Evolutionary conservation across 2,797 vertebrate genomes (phyloP).

Genomic region (Xenopus petersii): DNA sequence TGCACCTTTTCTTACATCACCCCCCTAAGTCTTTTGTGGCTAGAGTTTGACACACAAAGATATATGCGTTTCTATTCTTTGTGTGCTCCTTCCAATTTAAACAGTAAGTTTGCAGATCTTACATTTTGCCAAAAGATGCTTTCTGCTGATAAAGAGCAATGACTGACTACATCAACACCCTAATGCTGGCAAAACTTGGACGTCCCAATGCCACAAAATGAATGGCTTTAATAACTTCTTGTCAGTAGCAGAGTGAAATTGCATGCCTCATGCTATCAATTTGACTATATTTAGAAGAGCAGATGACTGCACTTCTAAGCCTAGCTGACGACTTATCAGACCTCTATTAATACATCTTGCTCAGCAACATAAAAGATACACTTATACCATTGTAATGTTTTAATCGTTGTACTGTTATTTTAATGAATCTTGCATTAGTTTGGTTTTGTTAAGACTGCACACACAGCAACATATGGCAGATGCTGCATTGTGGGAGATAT

Average conservation of each 20-base stretch:
- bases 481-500: conserved; percentile 7
- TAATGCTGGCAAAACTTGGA: background rate
- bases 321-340: conserved; percentile 8
- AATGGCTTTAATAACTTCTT: background rate
- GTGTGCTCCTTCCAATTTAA: no score
- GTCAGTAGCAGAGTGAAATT: background rate
- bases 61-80: no score
- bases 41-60: no score
- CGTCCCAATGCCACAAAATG: background rate
- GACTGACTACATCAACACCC: background rate
- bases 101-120: no score
- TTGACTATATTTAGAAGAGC: conserved; percentile 12
- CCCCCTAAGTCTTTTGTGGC: no score
- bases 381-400: conserved; percentile 12
- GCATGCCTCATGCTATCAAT: background rate
- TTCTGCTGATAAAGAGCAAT: background rate
- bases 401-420: conserved; percentile 30
- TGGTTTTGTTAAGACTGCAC: conserved; percentile 12
- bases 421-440: conserved; percentile 29
- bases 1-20: no score
- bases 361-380: conserved; percentile 20
- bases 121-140: no score
- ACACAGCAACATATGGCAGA: conserved; percentile 24
- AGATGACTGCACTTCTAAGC: conserved; percentile 13
- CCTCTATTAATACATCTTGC: conserved; percentile 18